Conservation (phyloP, 2,888 invertebrate genomes). For the Andricus curvator region DNA sequence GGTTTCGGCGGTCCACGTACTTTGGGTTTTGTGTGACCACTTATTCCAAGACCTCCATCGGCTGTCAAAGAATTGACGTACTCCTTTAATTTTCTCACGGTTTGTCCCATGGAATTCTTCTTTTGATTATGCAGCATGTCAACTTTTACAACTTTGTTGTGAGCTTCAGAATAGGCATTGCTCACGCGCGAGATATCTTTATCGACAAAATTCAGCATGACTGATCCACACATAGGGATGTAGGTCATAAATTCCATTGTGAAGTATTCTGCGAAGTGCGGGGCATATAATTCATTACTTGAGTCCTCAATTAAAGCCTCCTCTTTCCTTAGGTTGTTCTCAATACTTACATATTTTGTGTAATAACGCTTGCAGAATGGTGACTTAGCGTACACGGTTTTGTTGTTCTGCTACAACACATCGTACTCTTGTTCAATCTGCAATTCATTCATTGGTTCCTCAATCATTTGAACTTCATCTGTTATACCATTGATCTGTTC, state of each 20-base stretch:
- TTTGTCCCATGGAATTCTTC: too few relatives aligned
- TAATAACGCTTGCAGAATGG: conserved; percentile 48
- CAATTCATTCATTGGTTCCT: conserved; percentile 29
- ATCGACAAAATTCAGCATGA: too few relatives aligned
- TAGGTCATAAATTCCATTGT: conserved; percentile 31
- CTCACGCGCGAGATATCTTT: too few relatives aligned
- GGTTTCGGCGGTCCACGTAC: too few relatives aligned
- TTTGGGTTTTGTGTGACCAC: too few relatives aligned
- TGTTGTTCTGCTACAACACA: not conserved
- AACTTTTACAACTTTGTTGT: too few relatives aligned
- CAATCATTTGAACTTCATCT: conserved; percentile 37
- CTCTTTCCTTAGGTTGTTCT: not conserved
- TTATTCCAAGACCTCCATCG: too few relatives aligned
- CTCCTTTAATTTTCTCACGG: too few relatives aligned
- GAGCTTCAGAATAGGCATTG: too few relatives aligned
- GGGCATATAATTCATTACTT: conserved; percentile 45
- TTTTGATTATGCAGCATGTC: too few relatives aligned
- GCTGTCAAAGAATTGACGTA: too few relatives aligned
- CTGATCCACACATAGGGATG: too few relatives aligned
- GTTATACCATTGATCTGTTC: conserved; percentile 14
- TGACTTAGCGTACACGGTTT: conserved; percentile 44
- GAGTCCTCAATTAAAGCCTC: not conserved
- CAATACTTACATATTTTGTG: not conserved
- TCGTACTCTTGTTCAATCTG: conserved; percentile 26
- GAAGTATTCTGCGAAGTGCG: conserved; percentile 50